Conservation (phyloP, 2,113 vertebrate species). For the Tachuris rubrigastra region DNA sequence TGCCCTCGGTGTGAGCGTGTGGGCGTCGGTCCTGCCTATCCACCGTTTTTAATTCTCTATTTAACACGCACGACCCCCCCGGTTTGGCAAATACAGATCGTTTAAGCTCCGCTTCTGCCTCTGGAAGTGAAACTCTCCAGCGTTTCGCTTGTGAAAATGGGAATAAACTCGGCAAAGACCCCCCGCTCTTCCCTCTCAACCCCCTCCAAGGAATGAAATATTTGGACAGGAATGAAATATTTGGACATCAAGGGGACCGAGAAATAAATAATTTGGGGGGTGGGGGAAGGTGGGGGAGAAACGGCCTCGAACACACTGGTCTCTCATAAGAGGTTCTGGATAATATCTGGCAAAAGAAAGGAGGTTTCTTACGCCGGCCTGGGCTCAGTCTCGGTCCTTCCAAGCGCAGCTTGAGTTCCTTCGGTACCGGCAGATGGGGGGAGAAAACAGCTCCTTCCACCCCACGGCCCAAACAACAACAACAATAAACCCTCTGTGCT, state of each 20-base stretch:
- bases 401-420: not conserved
- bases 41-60: not conserved
- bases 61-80: accelerated
- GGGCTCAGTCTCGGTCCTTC: not conserved
- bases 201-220: not conserved
- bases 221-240: not conserved
- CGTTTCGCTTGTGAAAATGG: not conserved
- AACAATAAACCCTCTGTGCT: not conserved
- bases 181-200: not conserved
- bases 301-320: no score
- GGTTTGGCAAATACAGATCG: not conserved
- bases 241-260: not conserved
- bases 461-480: not conserved
- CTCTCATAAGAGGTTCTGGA: not conserved
- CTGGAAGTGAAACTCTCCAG: not conserved
- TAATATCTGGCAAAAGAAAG: not conserved
- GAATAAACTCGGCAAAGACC: not conserved
- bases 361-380: not conserved
- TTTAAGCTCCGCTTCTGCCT: not conserved
- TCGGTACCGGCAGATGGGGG: not conserved
- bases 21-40: not conserved
- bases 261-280: not conserved
- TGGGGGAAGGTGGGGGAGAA: not conserved
- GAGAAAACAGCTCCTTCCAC: not conserved
- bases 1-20: not conserved